These are phyloP conservation scores for Pipra filicauda DNA, from an alignment of 2,113 vertebrate genomes.

Conservation along the genomic window DNA sequence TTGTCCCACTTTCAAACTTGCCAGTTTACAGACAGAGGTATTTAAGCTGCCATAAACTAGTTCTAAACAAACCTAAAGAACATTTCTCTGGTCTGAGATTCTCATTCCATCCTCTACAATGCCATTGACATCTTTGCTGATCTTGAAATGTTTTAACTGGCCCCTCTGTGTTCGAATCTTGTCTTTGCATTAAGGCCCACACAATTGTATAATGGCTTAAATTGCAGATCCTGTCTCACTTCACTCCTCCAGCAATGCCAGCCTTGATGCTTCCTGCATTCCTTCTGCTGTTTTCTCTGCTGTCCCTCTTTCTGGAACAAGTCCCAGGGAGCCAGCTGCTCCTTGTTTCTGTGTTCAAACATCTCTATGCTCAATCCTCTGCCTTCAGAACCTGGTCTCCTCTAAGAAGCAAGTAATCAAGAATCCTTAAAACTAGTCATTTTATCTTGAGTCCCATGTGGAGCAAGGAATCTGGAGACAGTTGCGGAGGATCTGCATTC, in stretches of 20 bases:
- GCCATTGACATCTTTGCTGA: not conserved
- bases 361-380: constrained; percentile 5
- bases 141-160: not conserved
- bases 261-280: constrained; percentile 32
- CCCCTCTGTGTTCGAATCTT: not conserved
- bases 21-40: not conserved
- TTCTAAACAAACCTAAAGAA: not conserved
- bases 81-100: not conserved
- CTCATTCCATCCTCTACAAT: not conserved
- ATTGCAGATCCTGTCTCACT: not conserved
- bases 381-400: not conserved
- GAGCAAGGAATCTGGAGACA: not conserved
- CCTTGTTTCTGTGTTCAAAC: constrained; percentile 20
- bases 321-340: constrained; percentile 36
- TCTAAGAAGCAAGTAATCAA: not conserved
- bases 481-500: not conserved
- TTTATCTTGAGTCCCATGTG: not conserved
- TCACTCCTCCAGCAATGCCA: constrained; percentile 31
- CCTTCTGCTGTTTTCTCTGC: constrained; percentile 39
- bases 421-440: not conserved
- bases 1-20: not conserved
- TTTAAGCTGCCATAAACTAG: not conserved
- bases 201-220: not conserved
- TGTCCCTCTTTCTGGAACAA: constrained; percentile 43
- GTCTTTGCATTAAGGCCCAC: not conserved